phyloP scores from a whole-genome alignment of 2,113 vertebrate genomes.

The Aleadryas rufinucha region DNA sequence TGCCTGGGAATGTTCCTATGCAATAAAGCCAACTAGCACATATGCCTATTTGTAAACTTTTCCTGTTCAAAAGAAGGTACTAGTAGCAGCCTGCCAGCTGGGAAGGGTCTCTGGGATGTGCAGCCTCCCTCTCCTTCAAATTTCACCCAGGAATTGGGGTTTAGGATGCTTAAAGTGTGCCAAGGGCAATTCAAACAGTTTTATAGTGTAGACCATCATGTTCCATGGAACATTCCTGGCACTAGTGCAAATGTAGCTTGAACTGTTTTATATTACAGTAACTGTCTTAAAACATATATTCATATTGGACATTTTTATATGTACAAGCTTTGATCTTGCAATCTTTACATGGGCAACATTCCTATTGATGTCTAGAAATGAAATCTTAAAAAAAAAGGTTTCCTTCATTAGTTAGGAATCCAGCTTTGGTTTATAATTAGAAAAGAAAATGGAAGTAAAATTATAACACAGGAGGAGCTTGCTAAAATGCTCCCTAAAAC shows the following conservation, averaged over 20 bases:
- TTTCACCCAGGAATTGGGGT: not conserved
- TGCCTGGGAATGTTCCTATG: not conserved
- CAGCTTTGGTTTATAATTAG: not conserved
- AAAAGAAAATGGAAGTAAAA: slow-evolving; percentile 24
- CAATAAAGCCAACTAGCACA: not conserved
- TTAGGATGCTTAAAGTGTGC: not conserved
- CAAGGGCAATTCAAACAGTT: not conserved
- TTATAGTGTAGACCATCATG: not conserved
- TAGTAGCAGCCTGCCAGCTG: not conserved
- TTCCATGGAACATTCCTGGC: not conserved
- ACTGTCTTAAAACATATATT: not conserved
- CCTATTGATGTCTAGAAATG: not conserved
- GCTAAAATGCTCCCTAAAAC: slow-evolving; percentile 2
- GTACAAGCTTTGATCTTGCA: not conserved
- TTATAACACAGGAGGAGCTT: not conserved
- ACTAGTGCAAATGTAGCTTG: not conserved
- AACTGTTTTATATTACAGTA: not conserved
- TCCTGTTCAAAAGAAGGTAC: not conserved
- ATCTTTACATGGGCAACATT: not conserved
- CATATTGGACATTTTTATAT: not conserved
- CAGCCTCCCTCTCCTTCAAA: not conserved
- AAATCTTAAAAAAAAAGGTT: not conserved
- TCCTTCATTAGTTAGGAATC: slow-evolving; percentile 25
- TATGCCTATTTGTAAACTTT: not conserved
- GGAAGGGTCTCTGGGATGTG: not conserved